Evolutionary conservation across 2,797 vertebrate genomes (phyloP).

Genomic region (Coluber constrictor): DNA sequence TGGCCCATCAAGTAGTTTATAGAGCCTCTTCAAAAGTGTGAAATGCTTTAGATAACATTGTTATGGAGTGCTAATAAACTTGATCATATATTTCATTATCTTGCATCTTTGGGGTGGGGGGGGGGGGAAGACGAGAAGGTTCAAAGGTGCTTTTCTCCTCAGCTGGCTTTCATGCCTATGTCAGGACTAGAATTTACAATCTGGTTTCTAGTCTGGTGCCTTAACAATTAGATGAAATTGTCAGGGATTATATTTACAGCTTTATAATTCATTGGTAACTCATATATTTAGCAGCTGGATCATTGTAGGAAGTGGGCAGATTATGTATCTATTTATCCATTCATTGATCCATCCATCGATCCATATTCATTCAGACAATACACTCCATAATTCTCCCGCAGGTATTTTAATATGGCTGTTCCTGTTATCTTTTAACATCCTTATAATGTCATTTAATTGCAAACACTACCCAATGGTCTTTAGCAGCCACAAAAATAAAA

Average conservation of each 20-base stretch:
- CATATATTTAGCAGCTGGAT: conserved; percentile 66
- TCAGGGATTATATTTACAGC: conserved; percentile 67
- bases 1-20: neutral
- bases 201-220: neutral
- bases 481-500: neutral
- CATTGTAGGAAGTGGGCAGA: conserved; percentile 47
- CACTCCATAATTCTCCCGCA: neutral
- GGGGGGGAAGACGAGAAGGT: neutral
- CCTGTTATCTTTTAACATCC: neutral
- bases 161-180: neutral
- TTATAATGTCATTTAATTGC: neutral
- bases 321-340: conserved; percentile 56
- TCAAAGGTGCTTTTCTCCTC: neutral
- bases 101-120: neutral
- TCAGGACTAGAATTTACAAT: neutral
- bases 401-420: neutral
- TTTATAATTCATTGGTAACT: conserved; percentile 61
- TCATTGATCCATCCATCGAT: neutral
- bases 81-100: neutral
- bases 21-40: neutral
- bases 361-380: neutral
- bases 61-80: neutral
- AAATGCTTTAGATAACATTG: neutral
- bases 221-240: conserved; percentile 27
- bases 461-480: neutral